Evolutionary conservation across 2,113 vertebrate species (phyloP), one percentile per base, ranked within the genome.

Genomic region (Alligator sinensis): DNA sequence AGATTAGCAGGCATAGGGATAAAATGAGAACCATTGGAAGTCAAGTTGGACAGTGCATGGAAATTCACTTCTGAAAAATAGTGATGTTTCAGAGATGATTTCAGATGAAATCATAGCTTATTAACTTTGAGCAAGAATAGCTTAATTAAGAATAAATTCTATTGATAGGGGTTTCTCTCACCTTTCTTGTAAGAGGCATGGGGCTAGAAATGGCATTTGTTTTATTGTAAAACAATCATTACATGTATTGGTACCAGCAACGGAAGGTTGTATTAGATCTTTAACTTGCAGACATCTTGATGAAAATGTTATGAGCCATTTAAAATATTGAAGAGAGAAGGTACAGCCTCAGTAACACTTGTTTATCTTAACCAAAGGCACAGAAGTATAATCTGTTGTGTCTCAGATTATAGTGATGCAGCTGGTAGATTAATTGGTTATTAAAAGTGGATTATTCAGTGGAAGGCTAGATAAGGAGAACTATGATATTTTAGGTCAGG

Each of bases 381-480:
- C 68, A 70, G 16, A 28, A 82, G 7, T 78, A 6, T 62, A 77
- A 62, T 78, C 17, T 79, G 15, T 34, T 70, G 54, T 70, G 30
- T 87, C 30, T 16, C 70, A 84, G 13, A 5, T 54, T 86, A 24
- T 24, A 24, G 21, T 24, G 77, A 60, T 90, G 13, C 4, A 88
- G 57, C 75, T 82, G 38, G 82, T 76, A 64, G 76, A 89, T 95
- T 82, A 88, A 25, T 38, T 93, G 62, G 66, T 66, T 89, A 79
- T 57, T 1, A 1, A 68, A 84, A 88, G 68, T 63, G 66, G 18
- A 19, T 93, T 60, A 3, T n/a, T 13, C 75, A 58, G 60, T 83
- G 68, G 88, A 25, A 93, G 80, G 34, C 58, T 90, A 92, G 54
- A 86, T 77, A 76, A 86, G 21, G 5, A 22, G 14, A 87, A 81